Base-by-base conservation (phyloP, 2,797 vertebrate genomes). In the Glyptemys insculpta region DNA sequence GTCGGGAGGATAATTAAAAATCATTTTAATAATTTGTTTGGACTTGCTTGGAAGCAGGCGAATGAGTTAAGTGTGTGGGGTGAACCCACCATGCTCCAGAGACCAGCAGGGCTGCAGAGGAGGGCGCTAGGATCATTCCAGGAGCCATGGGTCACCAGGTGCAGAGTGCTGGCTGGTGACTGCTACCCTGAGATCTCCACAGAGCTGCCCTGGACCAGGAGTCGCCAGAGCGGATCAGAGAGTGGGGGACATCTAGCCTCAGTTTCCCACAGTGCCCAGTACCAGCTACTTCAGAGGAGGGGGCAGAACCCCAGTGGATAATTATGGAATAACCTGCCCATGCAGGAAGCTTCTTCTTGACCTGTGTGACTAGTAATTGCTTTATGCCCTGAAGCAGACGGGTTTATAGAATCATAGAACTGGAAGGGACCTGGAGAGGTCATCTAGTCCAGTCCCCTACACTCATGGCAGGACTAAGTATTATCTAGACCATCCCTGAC, bases 1-100 rank as follows among this genome's bases (percentile, higher is more conserved):
- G 97, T 91, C 78, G 90, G 90, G 95, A 96, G 78, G 95, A 92
- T 97, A 97, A 97, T 95, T 90, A 92, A 88, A 87, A 96, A 90
- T 94, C 92, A 93, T 91, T 92, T 94, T 80, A 90, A 93, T 87
- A 82, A 90, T 87, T 80, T 84, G 47, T 72, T 84, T 90, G 81
- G 59, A 84, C 62, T 76, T 87, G 78, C 47, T 87, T 54, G 92
- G 96, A 94, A 96, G 95, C 94, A 84, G 92, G 95, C 91, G 91
- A 89, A 27, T 23, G 83, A 62, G 52, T 49, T 49, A 53, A 59
- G 59, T 52, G 44, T 76, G 56, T 50, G 76, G 41, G 44, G 85
- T 86, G 89, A 41, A 92, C 65, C 21, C 29, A 25, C 25, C 25
- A 8, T 5, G 25, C 44, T 44, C 23, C 74, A 25, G 44, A 49